Base-by-base conservation (phyloP, 2,113 vertebrate genomes). In the Cygnus buccinator region DNA sequence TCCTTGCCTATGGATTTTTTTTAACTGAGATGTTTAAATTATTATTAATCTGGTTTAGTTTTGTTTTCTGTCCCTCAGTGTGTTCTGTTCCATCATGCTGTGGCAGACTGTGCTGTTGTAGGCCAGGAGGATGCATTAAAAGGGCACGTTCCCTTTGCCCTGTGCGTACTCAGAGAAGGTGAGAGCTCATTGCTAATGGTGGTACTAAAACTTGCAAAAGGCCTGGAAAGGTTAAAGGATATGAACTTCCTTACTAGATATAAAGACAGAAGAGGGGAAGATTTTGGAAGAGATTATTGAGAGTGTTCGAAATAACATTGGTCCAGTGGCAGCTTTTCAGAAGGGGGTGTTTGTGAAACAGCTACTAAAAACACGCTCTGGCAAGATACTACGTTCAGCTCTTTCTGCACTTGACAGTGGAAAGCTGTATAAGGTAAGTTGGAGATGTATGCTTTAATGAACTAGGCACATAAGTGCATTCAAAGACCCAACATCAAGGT, bases 71-170 rank as follows among this genome's bases (percentile, higher is more conserved):
- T 73, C 41, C 90, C 95, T 9, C 92, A 99, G 99, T 98, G 98
- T 1, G 93, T 99, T 65, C 96, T 99, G 84, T 98, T 97, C 71
- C 99, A 99, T 44, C 96, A 97, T 0, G 97, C 97, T 2, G 98
- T 99, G 83, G 98, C 97, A 11, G 99, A 99, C 97, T 99, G 99
- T 54, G 99, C 99, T n/a, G 99, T 99, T 41, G 99, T 99, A 44
- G 99, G 98, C 67, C 98, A 98, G 19, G 99, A 99, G 83, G 99
- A 99, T 94, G 41, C 98, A 41, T 96, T 99, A 82, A 99, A 99
- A 97, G 99, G 99, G 33, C 98, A 99, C 0, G 97, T 99, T 37
- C 99, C 99, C 1, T 96, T 99, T 92, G 99, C 99, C 0, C 96
- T 99, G 67, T 99, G 99, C 55, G 99, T 99, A 2, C 97, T 99